Percentiles rank a stretch among this genome's conserved stretches.
Evolutionary conservation across 2,797 vertebrate species (phyloP).

Genomic region (Cyclopterus lumpus): DNA sequence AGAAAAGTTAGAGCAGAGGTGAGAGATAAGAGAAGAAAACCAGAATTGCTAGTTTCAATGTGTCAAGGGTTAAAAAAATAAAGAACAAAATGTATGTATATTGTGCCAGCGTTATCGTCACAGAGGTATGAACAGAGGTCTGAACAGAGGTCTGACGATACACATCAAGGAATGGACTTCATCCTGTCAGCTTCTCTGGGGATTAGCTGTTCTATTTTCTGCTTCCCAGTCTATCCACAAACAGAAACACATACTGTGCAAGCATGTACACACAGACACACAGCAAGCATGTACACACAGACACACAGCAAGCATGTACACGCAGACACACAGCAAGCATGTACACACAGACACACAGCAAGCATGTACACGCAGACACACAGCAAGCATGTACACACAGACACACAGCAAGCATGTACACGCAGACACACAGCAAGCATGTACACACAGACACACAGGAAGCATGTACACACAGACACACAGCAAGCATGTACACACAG

Average conservation of each 20-base stretch:
- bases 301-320: neutral
- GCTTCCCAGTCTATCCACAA: slow-evolving; percentile 34
- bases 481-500: no score
- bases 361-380: no score
- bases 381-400: no score
- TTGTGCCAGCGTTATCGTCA: neutral
- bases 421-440: no score
- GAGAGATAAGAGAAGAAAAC: slow-evolving; percentile 18
- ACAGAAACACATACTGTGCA: slow-evolving; percentile 16
- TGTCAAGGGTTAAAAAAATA: slow-evolving; percentile 2
- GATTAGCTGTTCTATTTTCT: slow-evolving; percentile 68
- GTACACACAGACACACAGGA: neutral
- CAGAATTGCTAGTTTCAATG: slow-evolving; percentile 4
- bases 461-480: no score
- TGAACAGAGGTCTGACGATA: slow-evolving; percentile 19
- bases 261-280: neutral
- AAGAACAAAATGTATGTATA: neutral
- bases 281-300: slow-evolving; percentile 5
- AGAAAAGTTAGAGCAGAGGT: slow-evolving; percentile 5
- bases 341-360: no score
- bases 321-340: no score
- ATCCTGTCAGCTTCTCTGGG: slow-evolving; percentile 70
- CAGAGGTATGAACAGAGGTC: neutral
- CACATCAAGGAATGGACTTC: slow-evolving; percentile 53
- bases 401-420: no score